Evolutionary conservation across 2,113 vertebrate species (phyloP), one percentile per base, ranked within the genome.

Genomic region (Notarius quadriscutis): DNA sequence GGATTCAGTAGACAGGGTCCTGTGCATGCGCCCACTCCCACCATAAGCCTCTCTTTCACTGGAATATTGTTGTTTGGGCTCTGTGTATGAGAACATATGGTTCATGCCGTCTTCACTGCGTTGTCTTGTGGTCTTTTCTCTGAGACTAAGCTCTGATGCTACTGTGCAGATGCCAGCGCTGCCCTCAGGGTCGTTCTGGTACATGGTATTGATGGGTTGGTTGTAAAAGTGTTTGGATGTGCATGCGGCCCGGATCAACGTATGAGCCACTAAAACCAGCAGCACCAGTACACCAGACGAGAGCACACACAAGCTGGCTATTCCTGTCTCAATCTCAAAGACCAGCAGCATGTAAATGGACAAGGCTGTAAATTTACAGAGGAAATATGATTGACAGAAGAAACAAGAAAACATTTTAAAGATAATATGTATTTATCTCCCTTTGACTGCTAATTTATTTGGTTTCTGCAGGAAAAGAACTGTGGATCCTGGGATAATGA

Each of bases 271-370:
- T 0, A 93, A 88, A 0, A 96, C 27, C 41, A 97, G 91, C 88
- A 98, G 93, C 25, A 96, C 88, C 0, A 98, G 80, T 10, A 97
- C 91, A 0, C 97, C 97, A 0, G 96, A 95, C 71, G 95, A 94
- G 0, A 99, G 96, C 12, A 98, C 93, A 9, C 96, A 96, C 0
- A 97, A 95, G 0, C 96, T 92, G 8, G 97, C 95, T 0, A 97
- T 96, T 0, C 94, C 97, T 0, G 96, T 95, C 91, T 96, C 96
- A 0, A 92, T 92, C 75, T 97, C 95, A 17, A 98, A 97, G 57
- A 96, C 93, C 90, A 98, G 93, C 90, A 98, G 93, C 94, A 96
- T 94, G 53, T 96, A 97, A 81, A 99, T 95, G 87, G 96, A 96
- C 74, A 99, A 94, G 0, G 94, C 95, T 96, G 93, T 63, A 20